Evolutionary conservation across 2,797 vertebrate species (phyloP), one percentile per base, ranked within the genome.

Genomic region (Onychomys leucogaster): DNA sequence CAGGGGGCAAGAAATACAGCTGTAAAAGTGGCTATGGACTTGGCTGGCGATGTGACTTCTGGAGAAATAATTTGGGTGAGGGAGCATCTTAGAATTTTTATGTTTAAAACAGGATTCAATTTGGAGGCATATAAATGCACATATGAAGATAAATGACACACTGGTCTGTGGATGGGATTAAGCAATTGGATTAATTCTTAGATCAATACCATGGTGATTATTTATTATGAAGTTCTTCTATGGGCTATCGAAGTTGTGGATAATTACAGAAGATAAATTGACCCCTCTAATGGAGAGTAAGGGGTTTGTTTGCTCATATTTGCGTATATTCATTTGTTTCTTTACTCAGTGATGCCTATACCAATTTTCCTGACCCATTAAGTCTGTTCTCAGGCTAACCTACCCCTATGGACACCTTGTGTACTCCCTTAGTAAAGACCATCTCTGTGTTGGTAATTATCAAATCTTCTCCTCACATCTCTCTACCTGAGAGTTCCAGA

Each of bases 351-450:
- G 13, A 8, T 16, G 23, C 5, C 17, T 10, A 2, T 46, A 25
- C 3, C 37, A 37, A 32, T 63, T 61, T n/a, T 90, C 76, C 73
- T 83, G 32, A 21, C n/a, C 34, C 25, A 10, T 4, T n/a, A n/a
- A 32, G 8, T 16, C 27, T 52, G n/a, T 90, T 67, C 52, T 65
- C 21, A 10, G 19, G 59, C 37, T 77, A 2, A 81, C 12, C 21
- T 67, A 29, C 14, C 49, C 13, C 1, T 19, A 9, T 37, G 1
- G 4, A 1, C 17, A 3, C 32, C 27, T 34, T 4, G 0, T 2
- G 8, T 7, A 13, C 37, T 2, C 4, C n/a, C 6, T 21, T 67
- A 25, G 49, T 43, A 21, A 67, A 49, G 41, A 16, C 14, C 25
- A 5, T 61, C 14, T 29, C 0, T 32, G 17, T 23, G 17, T 46